Evolutionary conservation across 2,797 vertebrate genomes (phyloP).

Genomic region (Intellagama lesueurii): DNA sequence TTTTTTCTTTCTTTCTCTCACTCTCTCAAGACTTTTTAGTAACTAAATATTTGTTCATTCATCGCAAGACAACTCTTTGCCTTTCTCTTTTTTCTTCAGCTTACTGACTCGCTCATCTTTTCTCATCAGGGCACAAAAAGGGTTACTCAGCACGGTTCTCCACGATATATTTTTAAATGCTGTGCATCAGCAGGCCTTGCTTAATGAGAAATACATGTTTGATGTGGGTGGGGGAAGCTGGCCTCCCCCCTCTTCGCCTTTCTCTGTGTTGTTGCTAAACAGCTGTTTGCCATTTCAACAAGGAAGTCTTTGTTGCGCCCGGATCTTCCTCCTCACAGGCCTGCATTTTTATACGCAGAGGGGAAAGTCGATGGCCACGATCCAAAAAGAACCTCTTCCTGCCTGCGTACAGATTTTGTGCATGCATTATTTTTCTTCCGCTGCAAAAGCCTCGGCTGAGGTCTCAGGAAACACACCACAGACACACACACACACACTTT

Average conservation of each 20-base stretch:
- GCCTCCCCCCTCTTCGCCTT: too few relatives aligned
- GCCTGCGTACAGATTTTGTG: neutral
- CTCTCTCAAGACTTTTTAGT: conserved; percentile 19
- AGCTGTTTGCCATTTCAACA: conserved; percentile 9
- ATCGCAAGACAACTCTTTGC: neutral
- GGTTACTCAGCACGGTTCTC: rapidly evolving
- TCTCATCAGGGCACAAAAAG: conserved; percentile 17
- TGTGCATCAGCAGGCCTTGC: rapidly evolving
- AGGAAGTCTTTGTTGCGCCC: conserved; percentile 53
- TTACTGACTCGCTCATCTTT: neutral
- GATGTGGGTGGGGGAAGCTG: rapidly evolving
- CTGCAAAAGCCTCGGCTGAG: neutral
- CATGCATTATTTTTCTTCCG: neutral
- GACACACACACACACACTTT: too few relatives aligned
- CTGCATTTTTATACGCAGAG: conserved; percentile 19
- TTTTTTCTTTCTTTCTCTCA: neutral
- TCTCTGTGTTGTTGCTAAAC: conserved; percentile 23
- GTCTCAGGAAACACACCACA: neutral
- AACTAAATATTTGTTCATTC: rapidly evolving
- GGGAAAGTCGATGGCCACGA: neutral
- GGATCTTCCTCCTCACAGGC: neutral
- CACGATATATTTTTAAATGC: rapidly evolving
- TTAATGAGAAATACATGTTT: rapidly evolving
- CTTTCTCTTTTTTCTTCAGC: neutral
- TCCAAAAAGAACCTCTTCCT: neutral